A percentile compares a stretch with the other conserved stretches of the same genome.
These are phyloP conservation scores for Trichonephila clavata DNA, from an alignment of 1,140 invertebrate species.

Conservation along the genomic window DNA sequence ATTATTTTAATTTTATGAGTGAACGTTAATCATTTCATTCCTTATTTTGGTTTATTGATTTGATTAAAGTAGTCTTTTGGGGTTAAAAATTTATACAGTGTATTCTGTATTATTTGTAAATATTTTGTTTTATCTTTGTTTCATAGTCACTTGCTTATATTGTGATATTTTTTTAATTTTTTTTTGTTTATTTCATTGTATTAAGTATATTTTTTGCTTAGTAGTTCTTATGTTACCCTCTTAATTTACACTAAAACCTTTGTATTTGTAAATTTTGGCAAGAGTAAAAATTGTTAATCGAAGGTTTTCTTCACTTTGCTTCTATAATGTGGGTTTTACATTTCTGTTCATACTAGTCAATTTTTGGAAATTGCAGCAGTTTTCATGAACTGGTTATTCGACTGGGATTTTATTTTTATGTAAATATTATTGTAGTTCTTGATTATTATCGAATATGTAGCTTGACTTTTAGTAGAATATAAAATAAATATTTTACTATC, in stretches of 20 bases:
- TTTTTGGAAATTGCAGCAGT: not conserved
- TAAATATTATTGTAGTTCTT: conserved; percentile 41
- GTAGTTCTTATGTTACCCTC: not conserved
- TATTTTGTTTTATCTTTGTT: not conserved
- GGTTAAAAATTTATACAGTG: not conserved
- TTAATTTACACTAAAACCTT: not conserved
- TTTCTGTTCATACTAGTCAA: not conserved
- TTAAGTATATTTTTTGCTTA: not conserved
- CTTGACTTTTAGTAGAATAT: not conserved
- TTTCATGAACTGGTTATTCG: not conserved
- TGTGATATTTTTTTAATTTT: conserved; percentile 24
- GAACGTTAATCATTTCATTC: too few species aligned
- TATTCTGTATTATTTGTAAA: not conserved
- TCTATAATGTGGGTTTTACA: not conserved
- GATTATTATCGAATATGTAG: not conserved
- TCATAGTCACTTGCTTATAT: conserved; percentile 22
- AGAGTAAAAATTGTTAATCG: not conserved
- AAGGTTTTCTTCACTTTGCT: not conserved
- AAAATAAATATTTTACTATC: not conserved
- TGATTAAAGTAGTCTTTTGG: not conserved
- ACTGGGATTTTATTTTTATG: not conserved
- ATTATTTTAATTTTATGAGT: not conserved
- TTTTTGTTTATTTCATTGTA: not conserved
- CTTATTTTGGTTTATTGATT: not conserved
- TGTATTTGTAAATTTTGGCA: not conserved